Evolutionary conservation across 2,888 invertebrate genomes (phyloP), one percentile per base, ranked within the genome.

Genomic region (Aleiodes alternator): DNA sequence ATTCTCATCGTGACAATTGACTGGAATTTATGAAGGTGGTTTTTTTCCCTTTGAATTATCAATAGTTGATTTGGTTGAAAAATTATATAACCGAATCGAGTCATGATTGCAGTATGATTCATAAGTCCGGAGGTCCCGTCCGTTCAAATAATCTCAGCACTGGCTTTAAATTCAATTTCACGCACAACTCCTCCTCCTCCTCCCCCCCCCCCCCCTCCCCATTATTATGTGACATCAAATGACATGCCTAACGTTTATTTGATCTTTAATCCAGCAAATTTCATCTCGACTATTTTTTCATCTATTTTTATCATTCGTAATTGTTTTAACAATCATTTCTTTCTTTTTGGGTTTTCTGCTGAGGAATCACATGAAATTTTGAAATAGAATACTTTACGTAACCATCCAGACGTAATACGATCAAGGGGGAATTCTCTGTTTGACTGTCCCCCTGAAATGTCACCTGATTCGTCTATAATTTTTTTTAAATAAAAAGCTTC

Each of bases 71-170:
- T 75, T 69, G 12, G 69, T 69, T 23, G 23, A 48, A 23, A 64
- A 72, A 80, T 80, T 80, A 78, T 76, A 76, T 80, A 80, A 80
- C 78, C 72, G 76, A 79, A 80, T 80, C 78, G 78, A 80, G 78
- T 78, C 64, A 80, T 80, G 78, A 80, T 80, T 80, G 79, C 78
- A 78, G 78, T 76, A 80, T 80, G 80, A 80, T 80, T 80, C 80
- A 80, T 80, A 79, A 80, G 76, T 76, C 70, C 76, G 78, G 75
- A 78, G 78, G 78, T 79, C 73, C 59, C 76, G 71, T 74, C 51
- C 75, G 75, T 78, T 78, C 72, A 75, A 75, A 78, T 71, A 78
- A 78, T 78, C 76, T 78, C 70, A 29, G 73, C 72, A 59, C 64
- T 70, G 68, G 75, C 70, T 78, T 53, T 76, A 78, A 78, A 77